Conservation (phyloP, 2,888 invertebrate species). For the Andricus quercusramuli region DNA sequence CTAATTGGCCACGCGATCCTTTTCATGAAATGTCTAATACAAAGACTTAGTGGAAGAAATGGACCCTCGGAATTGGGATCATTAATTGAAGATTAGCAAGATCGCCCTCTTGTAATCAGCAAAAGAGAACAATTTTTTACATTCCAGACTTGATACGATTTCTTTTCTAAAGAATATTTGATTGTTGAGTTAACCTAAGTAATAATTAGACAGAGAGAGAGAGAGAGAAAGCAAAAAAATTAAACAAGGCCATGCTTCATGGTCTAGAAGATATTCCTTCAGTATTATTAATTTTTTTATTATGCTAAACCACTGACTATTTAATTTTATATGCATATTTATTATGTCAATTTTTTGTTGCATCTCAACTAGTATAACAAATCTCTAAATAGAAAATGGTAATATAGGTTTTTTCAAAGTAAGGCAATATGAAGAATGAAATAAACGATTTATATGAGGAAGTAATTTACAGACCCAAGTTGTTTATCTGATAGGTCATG, state of each 20-base stretch:
- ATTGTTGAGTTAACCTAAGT: neutral
- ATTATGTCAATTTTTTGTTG: too few relatives aligned
- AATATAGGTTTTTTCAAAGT: too few relatives aligned
- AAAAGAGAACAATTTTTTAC: neutral
- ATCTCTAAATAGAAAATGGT: neutral
- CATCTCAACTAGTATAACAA: neutral
- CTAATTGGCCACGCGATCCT: constrained; percentile 56
- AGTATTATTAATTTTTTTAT: too few relatives aligned
- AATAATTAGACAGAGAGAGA: neutral
- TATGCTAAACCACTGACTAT: too few relatives aligned
- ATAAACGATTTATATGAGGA: neutral
- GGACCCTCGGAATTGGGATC: neutral
- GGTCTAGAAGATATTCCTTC: too few relatives aligned
- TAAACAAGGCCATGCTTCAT: too few relatives aligned
- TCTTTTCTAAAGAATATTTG: neutral
- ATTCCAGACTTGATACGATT: neutral
- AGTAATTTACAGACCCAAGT: too few relatives aligned
- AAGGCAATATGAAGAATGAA: neutral
- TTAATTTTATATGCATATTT: too few relatives aligned
- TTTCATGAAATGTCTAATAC: constrained; percentile 26
- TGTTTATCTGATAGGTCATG: too few relatives aligned
- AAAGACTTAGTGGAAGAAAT: constrained; percentile 4
- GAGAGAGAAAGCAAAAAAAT: too few relatives aligned
- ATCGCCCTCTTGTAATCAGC: neutral
- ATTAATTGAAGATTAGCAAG: constrained; percentile 20